A percentile compares a stretch with the other conserved stretches of the same genome.
phyloP scores from a whole-genome alignment of 2,888 invertebrate species.

The Xestoiulus laeticollis region DNA sequence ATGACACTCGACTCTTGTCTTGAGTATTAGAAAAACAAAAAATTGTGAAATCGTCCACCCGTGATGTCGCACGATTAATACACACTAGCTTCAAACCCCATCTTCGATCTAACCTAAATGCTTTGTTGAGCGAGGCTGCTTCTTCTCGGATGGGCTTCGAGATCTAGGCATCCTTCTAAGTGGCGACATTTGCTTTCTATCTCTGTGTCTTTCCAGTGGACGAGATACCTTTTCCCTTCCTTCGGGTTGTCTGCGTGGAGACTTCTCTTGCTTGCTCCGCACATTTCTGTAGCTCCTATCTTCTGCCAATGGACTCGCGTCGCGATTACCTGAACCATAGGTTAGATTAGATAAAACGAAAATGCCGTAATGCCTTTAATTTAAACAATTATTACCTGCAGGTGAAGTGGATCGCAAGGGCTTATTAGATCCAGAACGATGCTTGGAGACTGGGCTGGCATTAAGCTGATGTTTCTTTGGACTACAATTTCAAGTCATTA shows the following conservation, averaged over 20 bases:
- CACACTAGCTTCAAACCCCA: neutral
- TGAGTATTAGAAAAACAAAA: neutral
- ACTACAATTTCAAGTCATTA: neutral
- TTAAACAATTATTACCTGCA: neutral
- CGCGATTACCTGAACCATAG: neutral
- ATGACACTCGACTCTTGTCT: neutral
- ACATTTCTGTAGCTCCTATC: slow-evolving; percentile 13
- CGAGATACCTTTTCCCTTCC: slow-evolving; percentile 1
- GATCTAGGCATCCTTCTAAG: slow-evolving; percentile 20
- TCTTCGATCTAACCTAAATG: slow-evolving; percentile 8
- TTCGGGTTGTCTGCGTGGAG: slow-evolving; percentile 18
- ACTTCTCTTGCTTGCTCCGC: neutral
- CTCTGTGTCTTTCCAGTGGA: neutral
- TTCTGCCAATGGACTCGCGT: neutral
- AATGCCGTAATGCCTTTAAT: neutral
- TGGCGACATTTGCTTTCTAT: neutral
- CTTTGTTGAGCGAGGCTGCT: neutral
- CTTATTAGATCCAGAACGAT: neutral
- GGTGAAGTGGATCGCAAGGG: neutral
- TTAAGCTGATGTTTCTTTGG: neutral
- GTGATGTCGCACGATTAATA: neutral
- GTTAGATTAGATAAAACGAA: neutral
- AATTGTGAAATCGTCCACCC: neutral
- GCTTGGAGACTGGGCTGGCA: slow-evolving; percentile 25
- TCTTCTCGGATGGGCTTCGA: neutral